These are phyloP conservation scores for Neoarius graeffei DNA, from an alignment of 2,113 vertebrate species.

Conservation along the genomic window DNA sequence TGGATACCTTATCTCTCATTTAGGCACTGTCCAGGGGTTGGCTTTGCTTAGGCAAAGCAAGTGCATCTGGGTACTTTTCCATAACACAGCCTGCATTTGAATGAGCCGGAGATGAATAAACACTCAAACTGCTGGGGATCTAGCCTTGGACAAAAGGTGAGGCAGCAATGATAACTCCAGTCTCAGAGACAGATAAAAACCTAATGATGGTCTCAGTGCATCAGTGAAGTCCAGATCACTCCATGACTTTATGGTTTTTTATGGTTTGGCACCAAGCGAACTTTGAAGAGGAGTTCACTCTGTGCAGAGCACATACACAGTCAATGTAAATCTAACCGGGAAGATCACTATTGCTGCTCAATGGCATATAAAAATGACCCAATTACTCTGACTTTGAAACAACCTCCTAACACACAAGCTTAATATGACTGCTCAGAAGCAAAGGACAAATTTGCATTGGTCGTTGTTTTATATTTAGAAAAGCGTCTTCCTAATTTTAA, in stretches of 20 bases:
- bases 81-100: slow-evolving; percentile 55
- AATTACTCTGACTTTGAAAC: slow-evolving; percentile 34
- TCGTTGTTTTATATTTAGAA: not conserved
- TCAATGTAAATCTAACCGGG: not conserved
- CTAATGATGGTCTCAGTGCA: slow-evolving; percentile 42
- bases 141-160: slow-evolving; percentile 45
- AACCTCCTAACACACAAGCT: slow-evolving; percentile 33
- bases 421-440: slow-evolving; percentile 15
- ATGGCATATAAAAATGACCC: slow-evolving; percentile 37
- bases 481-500: not conserved
- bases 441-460: slow-evolving; percentile 24
- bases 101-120: slow-evolving; percentile 56
- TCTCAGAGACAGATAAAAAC: slow-evolving; percentile 44
- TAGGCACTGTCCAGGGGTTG: slow-evolving; percentile 33
- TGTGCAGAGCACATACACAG: not conserved
- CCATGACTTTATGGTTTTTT: slow-evolving; percentile 31
- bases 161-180: slow-evolving; percentile 26
- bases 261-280: slow-evolving; percentile 7
- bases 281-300: slow-evolving; percentile 18
- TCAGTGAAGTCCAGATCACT: slow-evolving; percentile 35
- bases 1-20: slow-evolving; percentile 34
- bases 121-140: slow-evolving; percentile 43
- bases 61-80: slow-evolving; percentile 57
- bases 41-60: slow-evolving; percentile 46
- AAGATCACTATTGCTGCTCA: slow-evolving; percentile 41